Evolutionary conservation across 2,113 vertebrate genomes (phyloP).

Genomic region (Eulemur macaco): DNA sequence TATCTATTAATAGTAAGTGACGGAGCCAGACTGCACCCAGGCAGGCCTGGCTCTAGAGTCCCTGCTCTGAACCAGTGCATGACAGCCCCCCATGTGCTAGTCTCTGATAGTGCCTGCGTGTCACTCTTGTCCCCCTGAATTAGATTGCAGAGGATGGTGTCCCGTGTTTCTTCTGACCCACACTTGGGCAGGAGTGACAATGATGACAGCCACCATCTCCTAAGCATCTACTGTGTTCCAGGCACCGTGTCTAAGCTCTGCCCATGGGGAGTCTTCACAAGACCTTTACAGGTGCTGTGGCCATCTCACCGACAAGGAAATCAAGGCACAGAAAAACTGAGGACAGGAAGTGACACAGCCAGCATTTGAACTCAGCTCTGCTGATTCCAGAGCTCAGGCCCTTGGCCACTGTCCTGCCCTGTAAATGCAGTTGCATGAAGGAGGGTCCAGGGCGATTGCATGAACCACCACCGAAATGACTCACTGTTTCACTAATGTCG

Average conservation of each 20-base stretch:
- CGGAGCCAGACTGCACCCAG: not conserved
- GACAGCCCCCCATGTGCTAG: too few species aligned
- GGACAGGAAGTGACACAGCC: not conserved
- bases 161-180: not conserved
- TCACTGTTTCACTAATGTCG: not conserved
- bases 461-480: not conserved
- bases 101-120: accelerated
- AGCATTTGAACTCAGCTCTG: not conserved
- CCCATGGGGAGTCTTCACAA: not conserved
- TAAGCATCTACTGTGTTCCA: not conserved
- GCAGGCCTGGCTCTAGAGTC: not conserved
- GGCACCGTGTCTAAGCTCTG: not conserved
- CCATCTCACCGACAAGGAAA: not conserved
- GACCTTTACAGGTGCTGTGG: not conserved
- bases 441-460: accelerated
- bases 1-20: not conserved
- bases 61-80: not conserved
- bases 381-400: not conserved
- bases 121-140: not conserved
- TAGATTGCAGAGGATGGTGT: not conserved
- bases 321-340: not conserved
- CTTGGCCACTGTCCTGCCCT: not conserved
- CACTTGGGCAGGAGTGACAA: not conserved
- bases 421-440: not conserved
- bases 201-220: not conserved